Evolutionary conservation across 23 tunicate species (phyloP), one percentile per base, ranked within the genome.

Genomic region (Ascidia mentula): DNA sequence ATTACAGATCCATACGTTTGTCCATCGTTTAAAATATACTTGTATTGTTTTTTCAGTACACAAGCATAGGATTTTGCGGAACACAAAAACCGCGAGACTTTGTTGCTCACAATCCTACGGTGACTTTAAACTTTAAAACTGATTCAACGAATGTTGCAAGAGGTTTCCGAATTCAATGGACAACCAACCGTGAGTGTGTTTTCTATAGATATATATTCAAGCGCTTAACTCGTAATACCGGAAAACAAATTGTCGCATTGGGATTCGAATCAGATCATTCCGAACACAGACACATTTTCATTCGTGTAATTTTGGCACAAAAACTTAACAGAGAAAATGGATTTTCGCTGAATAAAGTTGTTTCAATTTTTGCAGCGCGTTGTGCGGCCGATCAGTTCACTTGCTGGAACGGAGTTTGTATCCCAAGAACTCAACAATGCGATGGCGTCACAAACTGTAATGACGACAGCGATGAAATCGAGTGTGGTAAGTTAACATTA

Each of bases 381-480:
- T 79, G 82, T 38, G 32, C 13, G 1, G 37, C 3, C 1, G 46
- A 31, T 2, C 74, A 80, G 70, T 80, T 37, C 31, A 39, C 84
- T 39, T 80, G 84, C 39, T 80, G 84, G 84, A 80, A 40, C 36
- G 84, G 84, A 38, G 28, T 0, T 70, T 80, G 84, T 32, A 36
- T 80, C 0, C 37, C 37, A 0, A 28, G 9, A 7, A 2, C 32
- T 0, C 26, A 39, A 34, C 76, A 69, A n/a, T 80, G 84, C 72
- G 77, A 80, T 71, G 75, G 71, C 31, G 65, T 35, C 5, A 70
- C 22, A 5, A 65, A 80, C 69, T 80, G 84, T 38, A n/a, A 9
- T 0, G 84, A 80, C 40, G 40, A 72, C 65, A 80, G 84, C 37
- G 84, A 80, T 31, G 84, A 80, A 71, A 80, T 80, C 31, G 84